Evolutionary conservation across 2,113 vertebrate genomes (phyloP).

Genomic region (Ophiodon elongatus): DNA sequence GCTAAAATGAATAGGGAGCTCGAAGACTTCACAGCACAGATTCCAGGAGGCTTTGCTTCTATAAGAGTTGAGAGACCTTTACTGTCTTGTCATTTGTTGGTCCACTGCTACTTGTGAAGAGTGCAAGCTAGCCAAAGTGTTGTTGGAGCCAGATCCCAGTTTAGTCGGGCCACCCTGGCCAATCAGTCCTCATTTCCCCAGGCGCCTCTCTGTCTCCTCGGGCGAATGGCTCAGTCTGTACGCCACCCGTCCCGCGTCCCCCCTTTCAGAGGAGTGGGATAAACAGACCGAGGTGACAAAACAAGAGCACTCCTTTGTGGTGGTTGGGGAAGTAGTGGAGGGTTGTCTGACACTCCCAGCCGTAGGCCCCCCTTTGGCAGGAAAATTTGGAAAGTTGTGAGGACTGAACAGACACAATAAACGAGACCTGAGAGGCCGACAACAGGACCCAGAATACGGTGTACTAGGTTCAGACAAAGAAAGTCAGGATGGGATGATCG

Average conservation of each 20-base stretch:
- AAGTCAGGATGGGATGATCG: conserved; percentile 17
- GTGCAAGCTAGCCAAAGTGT: conserved; percentile 31
- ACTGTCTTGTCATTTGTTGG: conserved; percentile 43
- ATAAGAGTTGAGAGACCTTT: conserved; percentile 46
- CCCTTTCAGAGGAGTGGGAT: conserved; percentile 41
- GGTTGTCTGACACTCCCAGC: conserved; percentile 40
- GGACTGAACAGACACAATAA: conserved; percentile 30
- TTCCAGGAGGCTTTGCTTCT: conserved; percentile 38
- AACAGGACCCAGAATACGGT: conserved; percentile 23
- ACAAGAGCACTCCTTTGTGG: conserved; percentile 48
- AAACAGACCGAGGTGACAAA: conserved; percentile 49
- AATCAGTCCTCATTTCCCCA: conserved; percentile 47
- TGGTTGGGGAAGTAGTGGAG: conserved; percentile 29
- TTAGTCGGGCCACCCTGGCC: conserved; percentile 33
- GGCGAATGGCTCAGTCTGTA: conserved; percentile 48
- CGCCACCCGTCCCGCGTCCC: conserved; percentile 6
- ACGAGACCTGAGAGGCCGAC: conserved; percentile 27
- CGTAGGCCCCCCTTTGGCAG: conserved; percentile 35
- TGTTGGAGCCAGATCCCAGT: conserved; percentile 48
- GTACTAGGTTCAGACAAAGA: conserved; percentile 28
- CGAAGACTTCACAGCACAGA: conserved; percentile 46
- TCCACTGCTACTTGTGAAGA: conserved; percentile 46
- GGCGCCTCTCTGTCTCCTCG: conserved; percentile 71
- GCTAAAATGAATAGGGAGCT: conserved; percentile 30
- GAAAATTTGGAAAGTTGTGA: conserved; percentile 31